Evolutionary conservation across 2,113 vertebrate genomes (phyloP).

Genomic region (Apistogramma diplotaenia): DNA sequence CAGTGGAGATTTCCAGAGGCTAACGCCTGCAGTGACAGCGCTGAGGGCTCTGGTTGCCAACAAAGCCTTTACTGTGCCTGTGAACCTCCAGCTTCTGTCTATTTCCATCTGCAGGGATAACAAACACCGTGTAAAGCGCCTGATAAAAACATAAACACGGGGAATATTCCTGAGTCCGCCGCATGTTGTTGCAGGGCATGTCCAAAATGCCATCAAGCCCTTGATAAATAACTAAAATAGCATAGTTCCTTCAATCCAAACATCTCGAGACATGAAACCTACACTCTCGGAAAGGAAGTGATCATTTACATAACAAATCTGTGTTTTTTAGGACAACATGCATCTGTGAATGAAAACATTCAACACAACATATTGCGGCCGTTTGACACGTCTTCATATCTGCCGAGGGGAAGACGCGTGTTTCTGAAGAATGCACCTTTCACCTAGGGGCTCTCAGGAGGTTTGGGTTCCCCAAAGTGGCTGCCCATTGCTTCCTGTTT

Average conservation of each 20-base stretch:
- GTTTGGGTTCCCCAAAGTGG: slow-evolving; percentile 28
- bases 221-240: slow-evolving; percentile 67
- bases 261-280: slow-evolving; percentile 25
- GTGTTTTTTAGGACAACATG: not conserved
- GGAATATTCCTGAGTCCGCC: slow-evolving; percentile 44
- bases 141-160: slow-evolving; percentile 64
- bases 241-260: slow-evolving; percentile 49
- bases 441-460: not conserved
- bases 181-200: slow-evolving; percentile 65
- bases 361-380: not conserved
- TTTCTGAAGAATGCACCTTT: not conserved
- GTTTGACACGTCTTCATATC: not conserved
- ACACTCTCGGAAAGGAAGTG: slow-evolving; percentile 2
- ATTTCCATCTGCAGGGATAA: slow-evolving; percentile 66
- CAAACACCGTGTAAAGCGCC: slow-evolving; percentile 57
- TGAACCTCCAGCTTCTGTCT: slow-evolving; percentile 59
- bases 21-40: slow-evolving; percentile 19
- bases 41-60: slow-evolving; percentile 8
- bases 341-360: not conserved
- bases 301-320: not conserved
- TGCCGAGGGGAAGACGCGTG: not conserved
- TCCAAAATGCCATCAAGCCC: slow-evolving; percentile 51
- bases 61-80: slow-evolving; percentile 56
- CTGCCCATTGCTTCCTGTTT: slow-evolving; percentile 53
- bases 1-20: slow-evolving; percentile 3